Conservation (phyloP, 2,113 vertebrate genomes). For the Actinemys pallida region DNA sequence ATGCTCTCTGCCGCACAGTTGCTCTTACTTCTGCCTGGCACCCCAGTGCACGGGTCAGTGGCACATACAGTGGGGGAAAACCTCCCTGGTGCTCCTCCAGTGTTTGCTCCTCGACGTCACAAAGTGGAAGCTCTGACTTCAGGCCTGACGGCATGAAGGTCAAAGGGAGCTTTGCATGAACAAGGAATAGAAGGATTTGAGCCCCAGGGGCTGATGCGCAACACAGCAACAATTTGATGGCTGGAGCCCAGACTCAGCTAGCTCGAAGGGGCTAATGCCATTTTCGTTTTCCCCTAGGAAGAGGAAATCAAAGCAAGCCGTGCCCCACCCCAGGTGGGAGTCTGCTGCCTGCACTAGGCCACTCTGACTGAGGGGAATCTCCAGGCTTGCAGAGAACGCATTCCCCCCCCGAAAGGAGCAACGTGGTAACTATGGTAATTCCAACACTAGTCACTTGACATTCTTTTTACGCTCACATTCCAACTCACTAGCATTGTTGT, state of each 20-base stretch:
- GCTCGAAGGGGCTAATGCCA: rapidly evolving
- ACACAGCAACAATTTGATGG: not conserved
- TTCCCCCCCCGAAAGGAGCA: rapidly evolving
- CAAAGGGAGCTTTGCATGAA: rapidly evolving
- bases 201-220: not conserved
- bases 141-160: rapidly evolving
- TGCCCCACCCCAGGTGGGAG: not conserved
- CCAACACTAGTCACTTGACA: not conserved
- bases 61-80: rapidly evolving
- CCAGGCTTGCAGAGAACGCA: rapidly evolving
- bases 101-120: not conserved
- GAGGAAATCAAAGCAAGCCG: not conserved
- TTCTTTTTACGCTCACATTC: rapidly evolving
- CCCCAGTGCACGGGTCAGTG: rapidly evolving
- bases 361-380: not conserved
- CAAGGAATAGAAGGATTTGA: not conserved
- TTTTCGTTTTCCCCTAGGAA: not conserved
- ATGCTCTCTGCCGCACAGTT: not conserved
- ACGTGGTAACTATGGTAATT: not conserved
- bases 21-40: not conserved
- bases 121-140: not conserved
- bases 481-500: not conserved
- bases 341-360: not conserved
- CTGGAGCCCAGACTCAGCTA: not conserved
- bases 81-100: not conserved